phyloP scores from a whole-genome alignment of 2,888 invertebrate genomes.

The Lamproptera curius region DNA sequence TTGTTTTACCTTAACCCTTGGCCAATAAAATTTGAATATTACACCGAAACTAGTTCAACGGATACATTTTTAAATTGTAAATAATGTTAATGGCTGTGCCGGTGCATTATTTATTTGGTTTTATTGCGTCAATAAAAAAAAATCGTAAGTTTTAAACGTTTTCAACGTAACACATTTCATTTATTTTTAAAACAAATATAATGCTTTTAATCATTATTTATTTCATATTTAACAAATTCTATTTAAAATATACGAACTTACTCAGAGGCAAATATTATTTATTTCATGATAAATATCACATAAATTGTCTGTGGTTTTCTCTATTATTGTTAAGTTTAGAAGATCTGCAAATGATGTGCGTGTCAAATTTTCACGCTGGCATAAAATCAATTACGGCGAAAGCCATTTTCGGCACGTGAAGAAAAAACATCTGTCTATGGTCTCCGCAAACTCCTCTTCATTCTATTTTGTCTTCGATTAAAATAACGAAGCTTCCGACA shows the following conservation, averaged over 20 bases:
- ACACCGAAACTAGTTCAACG: slow-evolving; percentile 19
- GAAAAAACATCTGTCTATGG: slow-evolving; percentile 3
- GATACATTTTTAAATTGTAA: slow-evolving; percentile 12
- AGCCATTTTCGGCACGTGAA: slow-evolving; percentile 17
- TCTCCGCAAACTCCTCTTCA: not conserved
- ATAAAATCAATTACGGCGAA: slow-evolving; percentile 19
- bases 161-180: not conserved
- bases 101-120: slow-evolving; percentile 2
- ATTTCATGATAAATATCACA: too few relatives aligned
- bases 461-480: too few relatives aligned
- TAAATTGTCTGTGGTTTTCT: slow-evolving; percentile 1
- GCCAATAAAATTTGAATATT: slow-evolving; percentile 26
- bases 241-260: too few relatives aligned
- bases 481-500: too few relatives aligned
- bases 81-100: slow-evolving; percentile 10
- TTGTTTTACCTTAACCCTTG: slow-evolving; percentile 35
- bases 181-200: too few relatives aligned
- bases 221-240: too few relatives aligned
- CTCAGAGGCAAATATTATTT: too few relatives aligned
- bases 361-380: slow-evolving; percentile 20
- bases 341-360: slow-evolving; percentile 10
- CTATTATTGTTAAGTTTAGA: slow-evolving; percentile 6
- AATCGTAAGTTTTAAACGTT: too few relatives aligned
- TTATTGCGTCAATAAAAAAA: not conserved
- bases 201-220: too few relatives aligned